These are phyloP conservation scores for Coleophora deauratella DNA, from an alignment of 2,888 invertebrate species.

Conservation along the genomic window DNA sequence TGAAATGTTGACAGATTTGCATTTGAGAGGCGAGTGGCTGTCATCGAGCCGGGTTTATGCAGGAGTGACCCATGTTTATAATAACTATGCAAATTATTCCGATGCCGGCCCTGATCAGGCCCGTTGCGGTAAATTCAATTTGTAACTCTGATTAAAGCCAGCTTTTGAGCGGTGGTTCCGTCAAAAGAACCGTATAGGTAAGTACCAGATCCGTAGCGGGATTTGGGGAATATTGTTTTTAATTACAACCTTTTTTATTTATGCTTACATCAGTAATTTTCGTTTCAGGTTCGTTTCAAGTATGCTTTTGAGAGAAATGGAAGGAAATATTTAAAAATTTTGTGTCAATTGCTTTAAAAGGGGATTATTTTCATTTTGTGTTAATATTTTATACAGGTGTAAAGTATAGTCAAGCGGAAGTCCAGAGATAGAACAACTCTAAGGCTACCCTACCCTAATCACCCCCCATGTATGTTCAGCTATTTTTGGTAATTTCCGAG, in stretches of 20 bases:
- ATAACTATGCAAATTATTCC: slow-evolving; percentile 72
- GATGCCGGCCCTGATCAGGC: slow-evolving; percentile 59
- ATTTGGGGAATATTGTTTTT: not conserved
- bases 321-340: too few relatives aligned
- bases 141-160: slow-evolving; percentile 66
- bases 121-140: slow-evolving; percentile 61
- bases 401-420: too few relatives aligned
- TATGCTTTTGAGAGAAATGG: too few relatives aligned
- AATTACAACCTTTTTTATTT: not conserved
- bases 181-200: slow-evolving; percentile 21
- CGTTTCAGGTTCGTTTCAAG: slow-evolving; percentile 1
- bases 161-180: slow-evolving; percentile 51
- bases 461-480: too few relatives aligned
- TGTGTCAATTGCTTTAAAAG: too few relatives aligned
- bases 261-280: not conserved
- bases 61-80: slow-evolving; percentile 69
- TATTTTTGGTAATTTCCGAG: too few relatives aligned
- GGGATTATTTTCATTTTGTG: too few relatives aligned
- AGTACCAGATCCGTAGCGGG: too few relatives aligned
- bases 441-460: too few relatives aligned
- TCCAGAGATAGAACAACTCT: too few relatives aligned
- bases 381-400: too few relatives aligned
- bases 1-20: slow-evolving; percentile 33
- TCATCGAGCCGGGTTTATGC: slow-evolving; percentile 60
- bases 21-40: slow-evolving; percentile 53